Conservation (phyloP, 2,113 vertebrate genomes). For the Numida meleagris region DNA sequence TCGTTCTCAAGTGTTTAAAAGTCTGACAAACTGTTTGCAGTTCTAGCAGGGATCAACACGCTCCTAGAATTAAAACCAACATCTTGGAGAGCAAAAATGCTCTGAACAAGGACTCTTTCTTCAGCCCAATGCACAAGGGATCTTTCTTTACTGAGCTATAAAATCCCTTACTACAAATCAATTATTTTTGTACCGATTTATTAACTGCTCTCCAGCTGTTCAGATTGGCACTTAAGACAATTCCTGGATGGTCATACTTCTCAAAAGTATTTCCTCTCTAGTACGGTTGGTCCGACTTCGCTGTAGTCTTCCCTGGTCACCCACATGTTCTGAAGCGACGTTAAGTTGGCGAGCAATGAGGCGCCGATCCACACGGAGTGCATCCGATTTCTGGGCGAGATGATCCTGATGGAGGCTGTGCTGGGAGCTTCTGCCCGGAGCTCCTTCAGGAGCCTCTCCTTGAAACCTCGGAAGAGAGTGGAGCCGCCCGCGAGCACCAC, state of each 20-base stretch:
- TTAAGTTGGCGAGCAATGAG: not conserved
- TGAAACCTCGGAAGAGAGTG: constrained; percentile 45
- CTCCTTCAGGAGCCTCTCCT: constrained; percentile 58
- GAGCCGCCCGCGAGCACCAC: not conserved
- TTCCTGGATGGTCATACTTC: not conserved
- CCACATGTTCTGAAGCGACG: not conserved
- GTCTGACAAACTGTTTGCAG: constrained; percentile 46
- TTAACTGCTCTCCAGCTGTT: constrained; percentile 51
- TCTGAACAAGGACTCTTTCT: constrained; percentile 63
- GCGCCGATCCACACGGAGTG: not conserved
- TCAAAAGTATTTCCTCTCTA: constrained; percentile 30
- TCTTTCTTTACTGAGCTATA: constrained; percentile 44
- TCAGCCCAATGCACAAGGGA: constrained; percentile 52
- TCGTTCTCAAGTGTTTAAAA: constrained; percentile 10
- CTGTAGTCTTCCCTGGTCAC: not conserved
- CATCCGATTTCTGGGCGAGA: not conserved
- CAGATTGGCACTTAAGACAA: not conserved
- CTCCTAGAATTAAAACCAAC: constrained; percentile 40
- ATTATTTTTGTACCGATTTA: constrained; percentile 66
- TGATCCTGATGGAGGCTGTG: not conserved
- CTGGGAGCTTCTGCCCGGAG: not conserved
- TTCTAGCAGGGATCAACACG: constrained; percentile 44
- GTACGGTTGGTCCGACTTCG: not conserved
- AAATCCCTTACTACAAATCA: constrained; percentile 59
- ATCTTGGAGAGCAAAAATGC: constrained; percentile 26